Evolutionary conservation across 2,888 invertebrate genomes (phyloP).

Genomic region (Lingula anatina): DNA sequence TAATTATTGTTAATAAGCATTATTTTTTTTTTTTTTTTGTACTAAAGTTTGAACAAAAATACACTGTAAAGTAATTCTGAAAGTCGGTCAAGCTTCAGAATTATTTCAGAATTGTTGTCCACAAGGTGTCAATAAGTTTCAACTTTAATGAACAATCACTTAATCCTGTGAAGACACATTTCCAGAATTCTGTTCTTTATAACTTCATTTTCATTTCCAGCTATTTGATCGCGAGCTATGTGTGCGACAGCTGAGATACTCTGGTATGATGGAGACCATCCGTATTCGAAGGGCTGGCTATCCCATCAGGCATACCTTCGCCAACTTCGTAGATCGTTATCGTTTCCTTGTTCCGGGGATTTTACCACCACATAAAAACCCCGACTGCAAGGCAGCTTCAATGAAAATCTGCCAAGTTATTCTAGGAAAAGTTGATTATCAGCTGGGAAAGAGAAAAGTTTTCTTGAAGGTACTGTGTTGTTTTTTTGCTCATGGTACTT

Average conservation of each 20-base stretch:
- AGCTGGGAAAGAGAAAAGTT: constrained; percentile 95
- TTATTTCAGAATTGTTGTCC: no score
- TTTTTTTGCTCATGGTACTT: no score
- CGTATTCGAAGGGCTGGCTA: constrained; percentile 95
- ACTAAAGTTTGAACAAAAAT: no score
- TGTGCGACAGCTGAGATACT: constrained; percentile 92
- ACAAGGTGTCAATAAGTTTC: no score
- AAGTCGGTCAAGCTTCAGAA: no score
- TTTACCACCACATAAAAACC: constrained; percentile 43
- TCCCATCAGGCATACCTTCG: constrained; percentile 93
- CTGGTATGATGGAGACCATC: constrained; percentile 99
- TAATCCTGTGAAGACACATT: no score
- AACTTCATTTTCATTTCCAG: constrained; percentile 56
- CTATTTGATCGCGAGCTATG: constrained; percentile 94
- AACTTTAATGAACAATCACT: no score
- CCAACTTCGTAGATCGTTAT: constrained; percentile 94
- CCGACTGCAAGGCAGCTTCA: constrained; percentile 76
- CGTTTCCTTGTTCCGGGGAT: constrained; percentile 73
- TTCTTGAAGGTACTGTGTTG: constrained; percentile 87
- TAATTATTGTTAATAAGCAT: no score
- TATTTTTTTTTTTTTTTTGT: no score
- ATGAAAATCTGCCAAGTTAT: constrained; percentile 86
- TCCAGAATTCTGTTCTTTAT: no score
- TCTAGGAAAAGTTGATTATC: constrained; percentile 83
- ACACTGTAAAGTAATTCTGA: no score